These are phyloP conservation scores for Melanostigma gelatinosum DNA, from an alignment of 2,113 vertebrate species.

Conservation along the genomic window DNA sequence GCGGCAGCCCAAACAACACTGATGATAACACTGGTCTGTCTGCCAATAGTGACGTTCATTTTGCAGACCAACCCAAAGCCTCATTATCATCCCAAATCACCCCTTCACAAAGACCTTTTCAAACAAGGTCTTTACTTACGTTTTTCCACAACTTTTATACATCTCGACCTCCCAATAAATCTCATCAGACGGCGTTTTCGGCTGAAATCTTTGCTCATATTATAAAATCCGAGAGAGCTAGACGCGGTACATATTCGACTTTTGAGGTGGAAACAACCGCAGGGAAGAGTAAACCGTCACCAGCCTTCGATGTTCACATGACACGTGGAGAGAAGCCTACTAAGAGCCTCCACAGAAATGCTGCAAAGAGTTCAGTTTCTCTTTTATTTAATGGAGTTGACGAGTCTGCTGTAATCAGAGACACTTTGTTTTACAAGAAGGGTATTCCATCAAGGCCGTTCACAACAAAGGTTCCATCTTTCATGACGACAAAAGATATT, in stretches of 20 bases:
- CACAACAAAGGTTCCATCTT: slow-evolving; percentile 33
- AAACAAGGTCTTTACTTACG: slow-evolving; percentile 21
- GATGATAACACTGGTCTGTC: not conserved
- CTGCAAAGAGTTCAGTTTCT: slow-evolving; percentile 15
- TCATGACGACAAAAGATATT: slow-evolving; percentile 35
- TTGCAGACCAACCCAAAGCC: not conserved
- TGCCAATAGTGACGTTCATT: slow-evolving; percentile 1
- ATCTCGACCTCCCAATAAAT: slow-evolving; percentile 11
- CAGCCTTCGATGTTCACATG: not conserved
- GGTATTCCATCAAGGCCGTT: slow-evolving; percentile 19
- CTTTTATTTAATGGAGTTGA: slow-evolving; percentile 35
- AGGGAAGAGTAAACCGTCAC: slow-evolving; percentile 10
- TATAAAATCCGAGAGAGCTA: slow-evolving; percentile 23
- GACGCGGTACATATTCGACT: not conserved
- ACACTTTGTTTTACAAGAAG: slow-evolving; percentile 24
- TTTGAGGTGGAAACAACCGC: not conserved
- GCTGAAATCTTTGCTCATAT: slow-evolving; percentile 23
- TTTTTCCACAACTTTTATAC: slow-evolving; percentile 17
- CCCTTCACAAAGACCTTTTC: slow-evolving; percentile 34
- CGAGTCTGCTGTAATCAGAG: slow-evolving; percentile 31
- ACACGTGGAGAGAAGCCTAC: slow-evolving; percentile 4
- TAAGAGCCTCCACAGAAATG: slow-evolving; percentile 19
- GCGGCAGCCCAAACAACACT: not conserved
- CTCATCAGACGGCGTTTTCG: slow-evolving; percentile 32
- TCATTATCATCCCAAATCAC: not conserved